Evolutionary conservation across 2,888 invertebrate species (phyloP).

Genomic region (Cephus rjabovi): DNA sequence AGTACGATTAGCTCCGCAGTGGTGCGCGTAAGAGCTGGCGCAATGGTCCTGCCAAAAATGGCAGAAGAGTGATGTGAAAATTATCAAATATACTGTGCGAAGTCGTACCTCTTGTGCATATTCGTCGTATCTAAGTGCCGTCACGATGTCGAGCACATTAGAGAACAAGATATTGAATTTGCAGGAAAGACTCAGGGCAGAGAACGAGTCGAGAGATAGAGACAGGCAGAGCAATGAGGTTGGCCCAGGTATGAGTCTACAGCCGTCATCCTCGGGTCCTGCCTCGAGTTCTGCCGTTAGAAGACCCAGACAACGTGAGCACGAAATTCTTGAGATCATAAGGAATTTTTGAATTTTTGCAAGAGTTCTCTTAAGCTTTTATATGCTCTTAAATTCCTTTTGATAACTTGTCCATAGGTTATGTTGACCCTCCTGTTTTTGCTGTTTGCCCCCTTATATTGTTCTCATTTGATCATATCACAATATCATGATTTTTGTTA

Average conservation of each 20-base stretch:
- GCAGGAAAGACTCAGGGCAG: constrained; percentile 82
- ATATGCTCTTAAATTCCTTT: constrained; percentile 9
- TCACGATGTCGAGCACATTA: constrained; percentile 77
- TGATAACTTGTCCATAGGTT: constrained; percentile 26
- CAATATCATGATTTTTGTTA: neutral
- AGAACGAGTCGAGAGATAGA: constrained; percentile 74
- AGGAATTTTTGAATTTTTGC: neutral
- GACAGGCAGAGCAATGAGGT: constrained; percentile 70
- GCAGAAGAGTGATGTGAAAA: constrained; percentile 60
- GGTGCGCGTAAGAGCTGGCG: constrained; percentile 40
- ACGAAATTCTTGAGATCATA: neutral
- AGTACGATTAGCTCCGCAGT: constrained; percentile 15
- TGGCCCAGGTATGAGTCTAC: constrained; percentile 61
- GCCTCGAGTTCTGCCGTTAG: constrained; percentile 68
- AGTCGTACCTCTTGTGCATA: constrained; percentile 33
- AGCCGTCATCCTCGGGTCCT: constrained; percentile 61
- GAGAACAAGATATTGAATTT: constrained; percentile 86
- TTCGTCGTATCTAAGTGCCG: constrained; percentile 7
- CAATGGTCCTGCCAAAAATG: constrained; percentile 55
- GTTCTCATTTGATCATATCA: constrained; percentile 40
- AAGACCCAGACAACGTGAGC: constrained; percentile 77
- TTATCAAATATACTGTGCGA: constrained; percentile 51
- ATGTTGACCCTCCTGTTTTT: constrained; percentile 37
- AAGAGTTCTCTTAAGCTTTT: constrained; percentile 1
- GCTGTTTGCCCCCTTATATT: constrained; percentile 8